Evolutionary conservation across 2,797 vertebrate genomes (phyloP).

Genomic region (Psittacula derbiana): DNA sequence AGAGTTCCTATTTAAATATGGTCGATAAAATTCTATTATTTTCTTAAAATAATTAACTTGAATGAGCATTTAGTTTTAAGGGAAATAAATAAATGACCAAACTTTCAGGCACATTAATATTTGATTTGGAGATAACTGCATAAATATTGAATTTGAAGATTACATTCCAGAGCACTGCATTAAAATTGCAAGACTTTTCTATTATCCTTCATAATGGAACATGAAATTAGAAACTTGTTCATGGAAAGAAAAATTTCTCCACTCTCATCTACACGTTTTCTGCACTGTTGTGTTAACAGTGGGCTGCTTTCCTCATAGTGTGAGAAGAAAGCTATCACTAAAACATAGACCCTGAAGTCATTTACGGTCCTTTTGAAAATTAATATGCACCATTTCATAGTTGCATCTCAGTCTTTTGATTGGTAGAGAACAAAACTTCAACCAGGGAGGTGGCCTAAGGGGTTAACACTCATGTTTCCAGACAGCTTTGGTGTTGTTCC

Average conservation of each 20-base stretch:
- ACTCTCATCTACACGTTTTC: background rate
- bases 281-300: background rate
- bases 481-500: background rate
- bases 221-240: slow-evolving; percentile 67
- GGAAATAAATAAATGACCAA: slow-evolving; percentile 71
- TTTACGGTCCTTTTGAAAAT: slow-evolving; percentile 37
- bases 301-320: background rate
- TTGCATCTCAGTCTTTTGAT: background rate
- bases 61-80: slow-evolving; percentile 55
- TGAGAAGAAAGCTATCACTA: background rate
- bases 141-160: slow-evolving; percentile 78
- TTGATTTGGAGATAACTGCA: slow-evolving; percentile 75
- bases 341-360: slow-evolving; percentile 1
- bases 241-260: slow-evolving; percentile 38
- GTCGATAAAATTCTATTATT: slow-evolving; percentile 28
- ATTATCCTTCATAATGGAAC: slow-evolving; percentile 71
- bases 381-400: background rate
- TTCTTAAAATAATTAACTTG: slow-evolving; percentile 68
- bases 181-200: slow-evolving; percentile 77
- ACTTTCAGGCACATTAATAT: slow-evolving; percentile 71
- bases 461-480: background rate
- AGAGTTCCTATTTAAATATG: background rate
- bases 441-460: background rate
- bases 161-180: slow-evolving; percentile 67
- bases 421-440: background rate